Base-by-base conservation (phyloP, 2,888 invertebrate species). In the Brachypalpus laphriformis region DNA sequence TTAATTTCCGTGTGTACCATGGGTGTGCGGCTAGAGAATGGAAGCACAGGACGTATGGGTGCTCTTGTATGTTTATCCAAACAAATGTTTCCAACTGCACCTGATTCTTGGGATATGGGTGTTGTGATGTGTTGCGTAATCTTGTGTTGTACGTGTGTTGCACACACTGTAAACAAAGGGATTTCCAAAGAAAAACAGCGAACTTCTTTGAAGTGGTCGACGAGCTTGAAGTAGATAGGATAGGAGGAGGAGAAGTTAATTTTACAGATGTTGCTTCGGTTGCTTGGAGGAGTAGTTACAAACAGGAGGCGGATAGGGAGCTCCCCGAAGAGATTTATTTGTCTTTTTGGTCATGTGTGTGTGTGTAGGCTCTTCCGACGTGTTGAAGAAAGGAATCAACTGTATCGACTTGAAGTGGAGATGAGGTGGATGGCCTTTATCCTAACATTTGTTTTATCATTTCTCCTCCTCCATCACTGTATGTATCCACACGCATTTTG, bases 31-130 rank as follows among this genome's bases (percentile, higher is more conserved):
- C 37, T 56, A 47, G 49, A n/a, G 8, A 16, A 47, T 20, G 59
- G 31, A 16, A 47, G n/a, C 45, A 18, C 57, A 57, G 25, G 51
- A 49, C 49, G 49, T 71, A 14, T 18, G 40, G 28, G 3, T n/a
- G 4, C 16, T 16, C 11, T 9, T 34, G n/a, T 28, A 57, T 63
- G 54, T 78, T 57, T 74, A 72, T 68, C 6, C 45, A 34, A 80
- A 74, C 78, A 78, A 68, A 78, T 74, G 83, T 56, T 68, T 51
- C 78, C 83, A 83, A 78, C 78, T 80, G 78, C 74, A 83, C 78
- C 83, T 78, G 81, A 61, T 37, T 65, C 45, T 45, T 31, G 22
- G 20, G 42, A n/a, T n/a, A n/a, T n/a, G n/a, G n/a, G 59, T 59
- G 51, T 25, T 42, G n/a, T 57, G 20, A n/a, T 18, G 49, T 51